Evolutionary conservation across 2,113 vertebrate genomes (phyloP), one percentile per base, ranked within the genome.

Genomic region (Erinaceus europaeus): DNA sequence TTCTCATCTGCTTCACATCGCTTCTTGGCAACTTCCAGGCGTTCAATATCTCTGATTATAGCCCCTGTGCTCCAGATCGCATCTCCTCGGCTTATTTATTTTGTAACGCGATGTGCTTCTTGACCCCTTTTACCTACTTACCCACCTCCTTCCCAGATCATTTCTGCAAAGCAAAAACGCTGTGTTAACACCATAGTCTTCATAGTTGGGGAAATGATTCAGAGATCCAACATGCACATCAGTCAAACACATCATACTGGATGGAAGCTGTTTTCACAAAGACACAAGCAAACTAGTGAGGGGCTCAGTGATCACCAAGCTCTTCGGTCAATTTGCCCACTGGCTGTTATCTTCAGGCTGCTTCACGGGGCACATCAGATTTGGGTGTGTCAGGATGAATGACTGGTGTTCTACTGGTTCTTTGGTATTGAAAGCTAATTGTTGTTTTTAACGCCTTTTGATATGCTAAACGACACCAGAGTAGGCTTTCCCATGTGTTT

Each of bases 371-470:
- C n/a, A 23, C 42, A 89, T 73, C 68, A 76, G 73, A 65, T 88
- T 92, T 80, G n/a, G 40, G 12, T 90, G 11, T 74, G 72, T 87
- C 85, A 55, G 20, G 83, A 88, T 65, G 65, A 85, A 88, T 65
- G 65, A 92, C 88, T 89, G 73, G 90, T n/a, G n/a, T 71, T 88
- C 79, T 69, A 76, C 85, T 90, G 77, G 67, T 50, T 84, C 34
- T 75, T 84, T 83, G 21, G 32, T 87, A 90, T 59, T 21, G 61
- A 64, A 32, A 29, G 52, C 68, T 88, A 88, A 93, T 94, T 88
- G 90, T 92, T 91, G 64, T 83, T 83, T 93, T 91, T 79, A 88
- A 90, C 57, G 90, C 52, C 29, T 61, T 93, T 92, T 73, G 62
- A 90, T 86, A 83, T 90, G 72, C 42, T 82, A 92, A 93, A 32